Percentiles rank a stretch among this genome's conserved stretches.
These are phyloP conservation scores for Cyclargus thomasi DNA, from an alignment of 1,140 invertebrate genomes.

Conservation along the genomic window DNA sequence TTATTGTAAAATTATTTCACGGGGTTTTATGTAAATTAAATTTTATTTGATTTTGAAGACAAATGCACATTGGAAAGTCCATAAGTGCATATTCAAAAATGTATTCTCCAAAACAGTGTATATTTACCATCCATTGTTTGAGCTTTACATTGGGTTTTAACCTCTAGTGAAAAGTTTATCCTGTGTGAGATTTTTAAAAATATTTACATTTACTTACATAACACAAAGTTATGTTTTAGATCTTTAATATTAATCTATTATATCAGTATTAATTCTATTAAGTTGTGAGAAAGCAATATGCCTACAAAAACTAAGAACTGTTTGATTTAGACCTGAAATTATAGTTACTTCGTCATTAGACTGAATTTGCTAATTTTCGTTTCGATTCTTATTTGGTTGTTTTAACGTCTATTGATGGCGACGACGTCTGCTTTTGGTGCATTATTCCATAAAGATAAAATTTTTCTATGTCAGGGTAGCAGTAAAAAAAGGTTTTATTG, in stretches of 20 bases:
- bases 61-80: background rate
- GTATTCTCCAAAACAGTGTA: background rate
- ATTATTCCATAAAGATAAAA: background rate
- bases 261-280: too few species aligned
- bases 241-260: too few species aligned
- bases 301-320: too few species aligned
- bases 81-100: background rate
- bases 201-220: background rate
- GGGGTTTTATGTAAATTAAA: too few species aligned
- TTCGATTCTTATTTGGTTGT: background rate
- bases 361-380: background rate
- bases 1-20: too few species aligned
- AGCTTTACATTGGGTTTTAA: background rate
- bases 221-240: too few species aligned
- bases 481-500: conserved; percentile 13
- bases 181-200: background rate
- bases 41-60: too few species aligned
- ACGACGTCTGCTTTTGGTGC: background rate
- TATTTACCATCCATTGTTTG: background rate
- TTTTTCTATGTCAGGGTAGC: background rate
- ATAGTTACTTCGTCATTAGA: too few species aligned
- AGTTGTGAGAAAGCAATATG: too few species aligned
- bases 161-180: background rate
- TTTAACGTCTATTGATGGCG: too few species aligned
- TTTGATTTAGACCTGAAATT: too few species aligned